Conservation (phyloP, 2,888 invertebrate genomes). For the Drosophila lutescens region DNA sequence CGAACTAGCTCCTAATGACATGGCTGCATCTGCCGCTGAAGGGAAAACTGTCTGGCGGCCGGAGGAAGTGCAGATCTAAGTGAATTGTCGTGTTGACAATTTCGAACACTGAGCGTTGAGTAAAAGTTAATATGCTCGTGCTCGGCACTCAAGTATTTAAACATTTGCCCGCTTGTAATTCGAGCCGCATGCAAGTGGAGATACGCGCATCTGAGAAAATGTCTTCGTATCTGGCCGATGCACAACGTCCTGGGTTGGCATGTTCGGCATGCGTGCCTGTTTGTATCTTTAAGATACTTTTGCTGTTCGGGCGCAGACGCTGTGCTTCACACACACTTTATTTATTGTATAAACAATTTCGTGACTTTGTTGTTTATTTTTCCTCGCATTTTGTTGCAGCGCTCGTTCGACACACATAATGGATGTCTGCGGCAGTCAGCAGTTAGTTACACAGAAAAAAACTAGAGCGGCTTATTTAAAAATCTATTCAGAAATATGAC, state of each 20-base stretch:
- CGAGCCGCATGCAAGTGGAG: conserved; percentile 69
- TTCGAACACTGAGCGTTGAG: conserved; percentile 43
- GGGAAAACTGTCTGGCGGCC: conserved; percentile 3
- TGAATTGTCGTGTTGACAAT: conserved; percentile 79
- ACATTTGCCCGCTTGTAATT: conserved; percentile 77
- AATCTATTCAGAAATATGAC: too few species aligned
- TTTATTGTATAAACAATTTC: conserved; percentile 79
- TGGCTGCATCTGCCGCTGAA: conserved; percentile 24
- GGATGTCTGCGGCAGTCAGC: conserved; percentile 48
- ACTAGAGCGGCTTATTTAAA: too few species aligned
- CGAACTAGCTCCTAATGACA: conserved; percentile 22
- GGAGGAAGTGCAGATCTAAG: conserved; percentile 55
- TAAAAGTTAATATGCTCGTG: conserved; percentile 73
- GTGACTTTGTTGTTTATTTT: conserved; percentile 74
- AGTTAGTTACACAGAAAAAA: conserved; percentile 14
- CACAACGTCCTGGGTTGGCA: conserved; percentile 33
- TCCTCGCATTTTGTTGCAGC: conserved; percentile 64
- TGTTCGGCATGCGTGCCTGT: conserved; percentile 71
- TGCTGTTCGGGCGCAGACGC: conserved; percentile 62
- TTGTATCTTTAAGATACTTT: conserved; percentile 79
- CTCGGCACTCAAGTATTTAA: conserved; percentile 78
- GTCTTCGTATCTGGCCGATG: conserved; percentile 17
- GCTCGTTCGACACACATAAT: conserved; percentile 67
- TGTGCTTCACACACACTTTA: conserved; percentile 55
- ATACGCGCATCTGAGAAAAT: conserved; percentile 43